A percentile compares a stretch with the other conserved stretches of the same genome.
Conservation (phyloP, 2,113 vertebrate species). For the Ascaphus truei region DNA sequence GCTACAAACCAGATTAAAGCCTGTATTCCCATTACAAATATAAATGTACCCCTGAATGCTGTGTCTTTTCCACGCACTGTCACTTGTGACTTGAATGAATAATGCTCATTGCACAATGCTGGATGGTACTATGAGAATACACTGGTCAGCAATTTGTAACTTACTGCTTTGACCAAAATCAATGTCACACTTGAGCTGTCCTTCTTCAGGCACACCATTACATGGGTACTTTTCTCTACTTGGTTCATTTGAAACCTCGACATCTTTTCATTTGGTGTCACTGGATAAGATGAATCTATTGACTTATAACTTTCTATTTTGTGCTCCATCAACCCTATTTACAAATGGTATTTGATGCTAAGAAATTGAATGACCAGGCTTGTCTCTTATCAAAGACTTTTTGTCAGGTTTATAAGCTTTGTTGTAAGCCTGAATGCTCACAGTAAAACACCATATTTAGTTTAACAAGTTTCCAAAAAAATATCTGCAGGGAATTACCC, state of each 20-base stretch:
- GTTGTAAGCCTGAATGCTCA: neutral
- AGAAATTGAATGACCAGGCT: slow-evolving; percentile 50
- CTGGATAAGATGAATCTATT: slow-evolving; percentile 51
- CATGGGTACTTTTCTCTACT: slow-evolving; percentile 53
- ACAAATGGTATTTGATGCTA: slow-evolving; percentile 58
- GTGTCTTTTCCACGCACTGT: slow-evolving; percentile 22
- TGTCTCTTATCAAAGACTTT: neutral
- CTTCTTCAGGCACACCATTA: slow-evolving; percentile 55
- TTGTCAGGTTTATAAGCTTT: neutral
- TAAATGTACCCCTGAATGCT: slow-evolving; percentile 33
- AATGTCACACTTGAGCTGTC: slow-evolving; percentile 62
- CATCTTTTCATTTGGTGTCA: slow-evolving; percentile 60
- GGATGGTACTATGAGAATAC: slow-evolving; percentile 42
- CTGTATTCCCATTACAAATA: neutral
- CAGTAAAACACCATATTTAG: neutral
- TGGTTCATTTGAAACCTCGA: slow-evolving; percentile 64
- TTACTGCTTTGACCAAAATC: slow-evolving; percentile 32
- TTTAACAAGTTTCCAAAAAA: no score
- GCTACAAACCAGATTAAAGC: neutral
- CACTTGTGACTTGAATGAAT: slow-evolving; percentile 3
- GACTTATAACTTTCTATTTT: slow-evolving; percentile 63
- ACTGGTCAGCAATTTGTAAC: slow-evolving; percentile 39
- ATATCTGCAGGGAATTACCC: neutral
- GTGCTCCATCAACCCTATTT: slow-evolving; percentile 50
- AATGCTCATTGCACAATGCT: slow-evolving; percentile 26